phyloP scores from a whole-genome alignment of 2,888 invertebrate genomes.

The Lottia scabra region DNA sequence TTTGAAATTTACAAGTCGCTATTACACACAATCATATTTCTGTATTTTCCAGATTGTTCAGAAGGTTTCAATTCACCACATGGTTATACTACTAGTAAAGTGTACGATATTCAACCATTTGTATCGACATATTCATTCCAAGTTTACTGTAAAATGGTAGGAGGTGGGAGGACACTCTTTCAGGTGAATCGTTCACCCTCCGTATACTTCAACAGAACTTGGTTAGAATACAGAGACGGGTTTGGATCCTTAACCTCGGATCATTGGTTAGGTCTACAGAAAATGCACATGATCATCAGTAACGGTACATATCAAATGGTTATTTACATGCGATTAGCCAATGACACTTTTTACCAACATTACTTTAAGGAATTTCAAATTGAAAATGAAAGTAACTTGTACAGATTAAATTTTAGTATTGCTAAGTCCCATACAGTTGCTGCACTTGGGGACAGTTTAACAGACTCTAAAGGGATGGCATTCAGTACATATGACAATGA shows the following conservation, averaged over 20 bases:
- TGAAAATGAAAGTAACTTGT: slow-evolving; percentile 5
- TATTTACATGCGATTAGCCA: neutral
- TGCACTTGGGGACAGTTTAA: neutral
- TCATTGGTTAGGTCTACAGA: slow-evolving; percentile 11
- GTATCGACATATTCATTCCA: neutral
- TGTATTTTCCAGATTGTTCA: slow-evolving; percentile 5
- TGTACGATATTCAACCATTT: neutral
- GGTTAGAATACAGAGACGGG: slow-evolving; percentile 11
- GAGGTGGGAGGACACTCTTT: slow-evolving; percentile 4
- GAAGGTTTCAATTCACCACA: neutral
- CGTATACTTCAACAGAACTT: neutral
- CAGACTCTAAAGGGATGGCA: neutral
- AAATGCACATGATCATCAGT: neutral
- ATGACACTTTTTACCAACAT: neutral
- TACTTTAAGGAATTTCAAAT: slow-evolving; percentile 2
- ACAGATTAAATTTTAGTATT: neutral
- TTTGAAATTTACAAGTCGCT: too few species aligned
- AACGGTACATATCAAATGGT: neutral
- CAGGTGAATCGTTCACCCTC: neutral
- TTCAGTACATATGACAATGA: neutral
- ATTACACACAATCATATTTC: too few species aligned
- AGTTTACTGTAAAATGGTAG: neutral
- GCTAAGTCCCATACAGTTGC: neutral
- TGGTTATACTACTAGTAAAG: neutral
- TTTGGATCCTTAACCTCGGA: neutral